These are phyloP conservation scores for Lagria hirta DNA, from an alignment of 2,888 invertebrate genomes.

Conservation along the genomic window DNA sequence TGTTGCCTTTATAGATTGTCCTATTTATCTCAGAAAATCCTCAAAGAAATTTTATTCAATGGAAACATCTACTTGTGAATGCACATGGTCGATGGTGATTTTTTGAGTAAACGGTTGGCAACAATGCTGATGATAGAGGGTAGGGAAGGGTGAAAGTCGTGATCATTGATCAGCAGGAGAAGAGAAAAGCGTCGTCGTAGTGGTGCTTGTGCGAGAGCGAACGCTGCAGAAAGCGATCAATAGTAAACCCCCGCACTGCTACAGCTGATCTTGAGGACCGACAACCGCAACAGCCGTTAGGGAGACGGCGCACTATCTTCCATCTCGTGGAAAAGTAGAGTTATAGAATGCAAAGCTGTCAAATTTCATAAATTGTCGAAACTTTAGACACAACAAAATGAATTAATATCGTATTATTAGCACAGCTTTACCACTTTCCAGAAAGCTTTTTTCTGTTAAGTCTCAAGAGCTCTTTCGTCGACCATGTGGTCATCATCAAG, in stretches of 20 bases:
- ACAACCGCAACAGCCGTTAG: conserved; percentile 40
- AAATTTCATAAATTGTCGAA: not conserved
- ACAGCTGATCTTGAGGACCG: conserved; percentile 51
- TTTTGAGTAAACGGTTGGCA: conserved; percentile 16
- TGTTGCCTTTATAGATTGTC: too few relatives aligned
- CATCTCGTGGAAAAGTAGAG: conserved; percentile 25
- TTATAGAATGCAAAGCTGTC: conserved; percentile 14
- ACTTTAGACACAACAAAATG: not conserved
- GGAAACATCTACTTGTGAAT: too few relatives aligned
- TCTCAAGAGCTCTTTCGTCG: too few relatives aligned
- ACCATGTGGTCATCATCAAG: too few relatives aligned
- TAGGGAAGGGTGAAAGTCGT: conserved; percentile 29
- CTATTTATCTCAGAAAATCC: too few relatives aligned
- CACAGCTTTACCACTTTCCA: too few relatives aligned
- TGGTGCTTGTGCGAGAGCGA: conserved; percentile 31
- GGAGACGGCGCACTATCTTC: conserved; percentile 37
- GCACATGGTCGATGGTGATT: conserved; percentile 15
- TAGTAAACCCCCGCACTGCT: conserved; percentile 52
- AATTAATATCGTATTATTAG: not conserved
- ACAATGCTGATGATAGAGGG: conserved; percentile 10
- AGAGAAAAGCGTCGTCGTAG: conserved; percentile 35
- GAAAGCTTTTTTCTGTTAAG: too few relatives aligned
- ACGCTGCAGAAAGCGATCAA: conserved; percentile 44
- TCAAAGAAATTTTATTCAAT: too few relatives aligned
- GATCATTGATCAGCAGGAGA: conserved; percentile 50